These are phyloP conservation scores for Hydrocynus forskahlii DNA, from an alignment of 2,797 vertebrate genomes.

Conservation along the genomic window DNA sequence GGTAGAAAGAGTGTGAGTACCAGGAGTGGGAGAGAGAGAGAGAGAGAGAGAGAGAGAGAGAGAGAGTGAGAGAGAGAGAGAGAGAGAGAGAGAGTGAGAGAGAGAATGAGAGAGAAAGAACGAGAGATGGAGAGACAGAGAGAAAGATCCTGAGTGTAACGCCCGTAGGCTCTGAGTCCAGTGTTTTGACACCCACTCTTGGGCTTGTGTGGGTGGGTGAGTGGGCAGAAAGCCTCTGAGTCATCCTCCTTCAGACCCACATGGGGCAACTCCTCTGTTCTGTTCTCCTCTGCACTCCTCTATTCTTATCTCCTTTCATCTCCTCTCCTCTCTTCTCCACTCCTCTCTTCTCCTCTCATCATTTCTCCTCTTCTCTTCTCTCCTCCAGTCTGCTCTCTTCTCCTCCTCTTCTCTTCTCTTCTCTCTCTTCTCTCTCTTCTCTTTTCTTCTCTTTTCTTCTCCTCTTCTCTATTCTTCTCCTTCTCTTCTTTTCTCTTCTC, in stretches of 20 bases:
- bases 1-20: conserved; percentile 60
- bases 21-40: conserved; percentile 26
- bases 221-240: conserved; percentile 61
- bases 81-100: too few relatives aligned
- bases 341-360: background rate
- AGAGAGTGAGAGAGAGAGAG: conserved; percentile 21
- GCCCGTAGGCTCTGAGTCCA: conserved; percentile 56
- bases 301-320: background rate
- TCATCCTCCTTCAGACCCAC: conserved; percentile 60
- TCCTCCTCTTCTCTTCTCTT: background rate
- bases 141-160: conserved; percentile 46
- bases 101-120: conserved; percentile 37
- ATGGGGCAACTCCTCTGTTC: conserved; percentile 50
- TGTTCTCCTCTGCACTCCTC: background rate
- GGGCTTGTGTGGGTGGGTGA: conserved; percentile 57
- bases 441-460: background rate
- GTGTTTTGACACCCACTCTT: conserved; percentile 62
- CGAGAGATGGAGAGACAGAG: conserved; percentile 31
- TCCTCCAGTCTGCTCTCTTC: background rate
- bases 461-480: background rate
- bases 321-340: background rate
- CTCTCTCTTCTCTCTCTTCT: background rate
- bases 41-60: background rate
- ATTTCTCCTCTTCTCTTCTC: background rate
- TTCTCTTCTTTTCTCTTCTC: background rate